phyloP scores from a whole-genome alignment of 2,888 invertebrate species.

The Neoscelio sp. region DNA sequence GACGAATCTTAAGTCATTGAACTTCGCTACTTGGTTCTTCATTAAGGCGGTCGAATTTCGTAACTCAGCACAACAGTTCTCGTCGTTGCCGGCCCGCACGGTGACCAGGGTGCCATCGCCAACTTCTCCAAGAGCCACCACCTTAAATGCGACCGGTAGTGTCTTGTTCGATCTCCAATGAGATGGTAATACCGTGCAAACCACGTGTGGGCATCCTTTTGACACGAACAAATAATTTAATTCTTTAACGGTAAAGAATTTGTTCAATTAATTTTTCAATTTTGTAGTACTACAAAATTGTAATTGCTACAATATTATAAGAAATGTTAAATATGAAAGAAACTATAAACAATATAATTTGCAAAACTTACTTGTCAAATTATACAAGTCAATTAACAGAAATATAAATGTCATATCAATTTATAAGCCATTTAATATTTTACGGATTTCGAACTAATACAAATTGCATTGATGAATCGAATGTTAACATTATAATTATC shows the following conservation, averaged over 20 bases:
- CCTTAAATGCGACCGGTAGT: conserved; percentile 98
- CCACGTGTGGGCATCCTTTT: conserved; percentile 89
- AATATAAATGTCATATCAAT: too few species aligned
- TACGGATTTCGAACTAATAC: too few species aligned
- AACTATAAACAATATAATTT: too few species aligned
- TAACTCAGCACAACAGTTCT: conserved; percentile 98
- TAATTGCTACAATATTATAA: background rate
- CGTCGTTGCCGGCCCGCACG: conserved; percentile 98
- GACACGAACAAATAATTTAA: background rate
- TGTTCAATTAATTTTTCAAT: too few species aligned
- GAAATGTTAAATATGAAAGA: too few species aligned
- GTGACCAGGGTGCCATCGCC: conserved; percentile 98
- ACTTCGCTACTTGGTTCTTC: conserved; percentile 99
- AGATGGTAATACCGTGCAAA: conserved; percentile 96
- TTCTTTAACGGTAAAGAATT: too few species aligned
- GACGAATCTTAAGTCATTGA: conserved; percentile 99
- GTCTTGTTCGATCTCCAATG: conserved; percentile 99
- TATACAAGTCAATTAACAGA: too few species aligned
- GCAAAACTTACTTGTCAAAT: too few species aligned
- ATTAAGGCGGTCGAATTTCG: conserved; percentile 97
- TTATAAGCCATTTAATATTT: too few species aligned
- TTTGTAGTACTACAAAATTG: too few species aligned
- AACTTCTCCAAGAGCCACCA: conserved; percentile 96
- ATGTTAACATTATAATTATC: too few species aligned
- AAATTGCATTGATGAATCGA: too few species aligned